phyloP scores from a whole-genome alignment of 2,113 vertebrate species.

The Chaetura pelagica region DNA sequence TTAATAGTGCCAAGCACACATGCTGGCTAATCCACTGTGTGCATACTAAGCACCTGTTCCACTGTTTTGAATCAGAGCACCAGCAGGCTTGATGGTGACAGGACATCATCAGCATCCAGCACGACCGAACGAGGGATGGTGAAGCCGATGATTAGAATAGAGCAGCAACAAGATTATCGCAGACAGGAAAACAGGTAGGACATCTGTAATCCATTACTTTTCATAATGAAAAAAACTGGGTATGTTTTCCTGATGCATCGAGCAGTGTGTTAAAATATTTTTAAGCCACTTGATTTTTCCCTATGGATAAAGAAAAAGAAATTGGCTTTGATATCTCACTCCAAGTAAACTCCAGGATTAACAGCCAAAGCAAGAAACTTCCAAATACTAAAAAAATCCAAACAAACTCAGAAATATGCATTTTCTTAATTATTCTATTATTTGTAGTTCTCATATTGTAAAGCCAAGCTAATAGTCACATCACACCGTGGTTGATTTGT shows the following conservation, averaged over 20 bases:
- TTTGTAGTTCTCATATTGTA: neutral
- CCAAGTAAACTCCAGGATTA: neutral
- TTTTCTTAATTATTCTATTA: neutral
- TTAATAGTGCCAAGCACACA: neutral
- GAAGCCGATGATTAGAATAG: conserved; percentile 90
- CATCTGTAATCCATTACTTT: neutral
- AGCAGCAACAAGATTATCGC: conserved; percentile 81
- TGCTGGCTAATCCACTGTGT: neutral
- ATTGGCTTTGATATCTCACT: neutral
- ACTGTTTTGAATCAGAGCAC: conserved; percentile 80
- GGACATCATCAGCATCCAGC: conserved; percentile 65
- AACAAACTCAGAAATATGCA: too few relatives aligned
- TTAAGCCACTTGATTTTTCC: neutral
- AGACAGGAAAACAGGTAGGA: conserved; percentile 87
- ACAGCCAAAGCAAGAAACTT: neutral
- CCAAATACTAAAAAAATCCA: neutral
- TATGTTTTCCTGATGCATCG: neutral
- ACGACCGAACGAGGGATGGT: conserved; percentile 87
- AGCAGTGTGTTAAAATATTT: neutral
- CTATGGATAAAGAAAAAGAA: neutral
- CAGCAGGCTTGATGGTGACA: conserved; percentile 89
- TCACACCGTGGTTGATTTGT: neutral
- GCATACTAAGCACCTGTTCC: neutral
- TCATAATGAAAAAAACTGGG: fast-evolving
- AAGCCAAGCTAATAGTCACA: neutral